These are phyloP conservation scores for Plutomurus gul DNA, from an alignment of 1,140 invertebrate genomes.

Conservation along the genomic window DNA sequence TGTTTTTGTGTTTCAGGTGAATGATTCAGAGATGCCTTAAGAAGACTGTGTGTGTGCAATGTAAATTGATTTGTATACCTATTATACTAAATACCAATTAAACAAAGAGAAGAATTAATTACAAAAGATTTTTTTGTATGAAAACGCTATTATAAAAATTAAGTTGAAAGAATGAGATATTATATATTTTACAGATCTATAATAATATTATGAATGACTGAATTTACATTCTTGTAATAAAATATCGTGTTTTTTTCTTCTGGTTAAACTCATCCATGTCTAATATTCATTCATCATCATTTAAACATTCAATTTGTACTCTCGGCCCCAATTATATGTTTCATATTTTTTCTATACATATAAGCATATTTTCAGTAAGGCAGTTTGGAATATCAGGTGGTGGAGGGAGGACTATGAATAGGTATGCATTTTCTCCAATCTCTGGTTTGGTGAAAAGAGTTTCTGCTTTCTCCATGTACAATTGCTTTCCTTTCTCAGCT, in stretches of 20 bases:
- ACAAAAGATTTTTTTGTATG: conserved; percentile 19
- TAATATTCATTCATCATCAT: background rate
- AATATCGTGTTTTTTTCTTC: conserved; percentile 6
- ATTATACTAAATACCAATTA: background rate
- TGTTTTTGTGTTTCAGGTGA: background rate
- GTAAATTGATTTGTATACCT: conserved; percentile 33
- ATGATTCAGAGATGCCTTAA: conserved; percentile 41
- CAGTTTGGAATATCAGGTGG: too few relatives aligned
- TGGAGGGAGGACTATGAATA: too few relatives aligned
- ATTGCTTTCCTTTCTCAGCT: too few relatives aligned
- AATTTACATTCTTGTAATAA: conserved; percentile 30
- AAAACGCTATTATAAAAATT: background rate
- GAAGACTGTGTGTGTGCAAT: conserved; percentile 45
- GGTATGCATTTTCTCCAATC: too few relatives aligned
- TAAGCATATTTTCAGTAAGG: too few relatives aligned
- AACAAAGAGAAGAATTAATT: conserved; percentile 16
- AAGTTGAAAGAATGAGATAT: conserved; percentile 28
- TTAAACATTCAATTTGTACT: background rate
- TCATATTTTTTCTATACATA: too few relatives aligned
- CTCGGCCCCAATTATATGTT: too few relatives aligned
- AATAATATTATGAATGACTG: conserved; percentile 26
- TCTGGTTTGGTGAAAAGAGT: too few relatives aligned
- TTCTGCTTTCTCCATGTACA: too few relatives aligned
- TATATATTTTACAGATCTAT: conserved; percentile 29
- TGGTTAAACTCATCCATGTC: background rate